Base-by-base conservation (phyloP, 2,797 vertebrate genomes). In the Neomorphus geoffroyi region DNA sequence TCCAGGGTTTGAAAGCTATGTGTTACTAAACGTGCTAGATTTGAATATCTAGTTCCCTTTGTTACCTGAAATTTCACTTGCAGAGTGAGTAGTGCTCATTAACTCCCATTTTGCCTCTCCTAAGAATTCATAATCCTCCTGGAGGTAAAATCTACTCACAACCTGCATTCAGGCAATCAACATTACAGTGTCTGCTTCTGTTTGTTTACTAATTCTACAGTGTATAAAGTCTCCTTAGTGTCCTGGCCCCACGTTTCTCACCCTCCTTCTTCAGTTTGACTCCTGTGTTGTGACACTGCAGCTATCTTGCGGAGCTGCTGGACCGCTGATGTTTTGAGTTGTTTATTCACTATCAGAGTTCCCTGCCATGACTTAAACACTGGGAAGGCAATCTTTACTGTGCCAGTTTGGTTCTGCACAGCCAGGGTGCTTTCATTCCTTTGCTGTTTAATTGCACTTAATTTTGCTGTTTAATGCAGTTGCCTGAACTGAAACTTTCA, bases 81-180 rank as follows among this genome's bases (percentile, higher is more conserved):
- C 73, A 28, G 61, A 51, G 45, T 60, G 35, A 53, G 18, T 77
- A 61, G 79, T 64, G 71, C 88, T 96, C 64, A 77, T 94, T 73
- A 89, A 60, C 61, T 90, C 30, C 30, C 30, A 13, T 90, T 92
- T 78, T 85, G 64, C 71, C 77, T 91, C 73, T 86, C 79, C 39
- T 78, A 69, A 72, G 62, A 86, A 73, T 75, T 66, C 62, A 18
- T 90, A 70, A 94, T 58, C 51, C 88, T 94, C 32, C 58, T 35
- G n/a, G 48, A 84, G 91, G 91, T 91, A 66, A 73, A 79, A 95
- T 88, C 85, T 90, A 9, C 73, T 90, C 80, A 33, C 58, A 51
- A 5, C 65, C 62, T 88, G 66, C 60, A 53, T 32, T 71, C 66
- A 73, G 57, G 71, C 88, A 89, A 30, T 74, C 91, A 84, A 73